Evolutionary conservation across 2,888 invertebrate species (phyloP), one percentile per base, ranked within the genome.

Genomic region (Calephelis perditalis): DNA sequence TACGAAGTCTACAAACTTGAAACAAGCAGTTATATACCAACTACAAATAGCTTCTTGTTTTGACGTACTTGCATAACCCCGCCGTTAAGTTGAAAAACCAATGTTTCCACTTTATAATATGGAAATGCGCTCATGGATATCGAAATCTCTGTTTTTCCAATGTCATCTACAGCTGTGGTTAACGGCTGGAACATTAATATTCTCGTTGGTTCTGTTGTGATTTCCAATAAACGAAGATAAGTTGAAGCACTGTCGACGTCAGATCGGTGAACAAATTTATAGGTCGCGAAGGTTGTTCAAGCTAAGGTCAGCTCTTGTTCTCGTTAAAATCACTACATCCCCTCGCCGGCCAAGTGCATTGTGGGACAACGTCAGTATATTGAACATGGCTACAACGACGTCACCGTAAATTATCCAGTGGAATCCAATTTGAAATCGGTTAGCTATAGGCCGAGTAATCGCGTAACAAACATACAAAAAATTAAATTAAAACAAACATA

Each of bases 271-370:
- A 76, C 79, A 76, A 78, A 77, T 82, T 83, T 82, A 76, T 81
- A 82, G 81, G 81, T 83, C 81, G 75, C 76, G 79, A 82, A 76
- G 74, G 78, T 81, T 80, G 78, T 84, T 77, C 73, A 74, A 66
- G 70, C 73, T 71, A 72, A 73, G 71, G 69, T 73, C 66, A 74
- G 69, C 68, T 70, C 72, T 71, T 72, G 72, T 75, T 74, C 76
- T 79, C 73, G 78, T 81, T 78, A 78, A 75, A 65, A 1, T 75
- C 72, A 74, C 74, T 70, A 71, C 72, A 75, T 75, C 77, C 75
- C 74, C 74, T 75, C 67, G 69, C 62, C 67, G 63, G 68, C 70
- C 74, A 74, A 73, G 70, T 70, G 67, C 72, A 67, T 65, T 68
- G 66, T 62, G 63, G 68, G 61, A 64, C 64, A 66, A 60, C 65